A percentile compares a stretch with the other conserved stretches of the same genome.
phyloP scores from a whole-genome alignment of 2,888 invertebrate genomes.

The Lithophane socia region DNA sequence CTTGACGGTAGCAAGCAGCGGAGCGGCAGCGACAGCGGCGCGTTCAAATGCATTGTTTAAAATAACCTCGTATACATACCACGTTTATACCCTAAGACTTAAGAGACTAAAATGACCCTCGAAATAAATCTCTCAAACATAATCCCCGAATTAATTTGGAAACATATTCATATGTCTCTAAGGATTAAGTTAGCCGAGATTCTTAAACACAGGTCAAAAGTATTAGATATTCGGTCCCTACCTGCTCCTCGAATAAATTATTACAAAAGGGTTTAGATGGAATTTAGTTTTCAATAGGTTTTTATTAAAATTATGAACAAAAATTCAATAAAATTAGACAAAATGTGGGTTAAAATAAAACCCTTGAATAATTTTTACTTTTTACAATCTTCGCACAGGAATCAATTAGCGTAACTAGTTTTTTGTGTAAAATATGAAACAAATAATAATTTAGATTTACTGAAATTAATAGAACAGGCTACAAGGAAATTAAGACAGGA shows the following conservation, averaged over 20 bases:
- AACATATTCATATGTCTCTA: slow-evolving; percentile 67
- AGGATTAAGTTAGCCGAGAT: slow-evolving; percentile 60
- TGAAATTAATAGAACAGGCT: too few species aligned
- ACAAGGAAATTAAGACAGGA: too few species aligned
- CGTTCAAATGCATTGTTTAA: too few species aligned
- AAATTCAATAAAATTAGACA: background rate
- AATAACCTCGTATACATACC: slow-evolving; percentile 20
- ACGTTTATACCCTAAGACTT: slow-evolving; percentile 34
- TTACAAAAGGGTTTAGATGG: slow-evolving; percentile 35
- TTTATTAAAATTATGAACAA: slow-evolving; percentile 12
- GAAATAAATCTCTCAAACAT: slow-evolving; percentile 62
- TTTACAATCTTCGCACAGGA: background rate
- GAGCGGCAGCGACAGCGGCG: too few species aligned
- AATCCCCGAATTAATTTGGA: slow-evolving; percentile 67
- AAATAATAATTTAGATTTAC: background rate
- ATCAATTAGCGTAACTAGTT: background rate
- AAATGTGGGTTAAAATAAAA: background rate
- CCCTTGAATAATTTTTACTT: background rate
- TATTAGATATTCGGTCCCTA: slow-evolving; percentile 48
- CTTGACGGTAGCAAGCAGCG: too few species aligned
- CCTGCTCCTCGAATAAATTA: slow-evolving; percentile 55
- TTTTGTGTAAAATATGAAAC: background rate
- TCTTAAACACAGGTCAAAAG: slow-evolving; percentile 64
- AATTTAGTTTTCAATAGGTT: slow-evolving; percentile 44
- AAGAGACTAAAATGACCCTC: slow-evolving; percentile 55